Evolutionary conservation across 2,797 vertebrate genomes (phyloP), one percentile per base, ranked within the genome.

Genomic region (Dendrocincla tyrannina): DNA sequence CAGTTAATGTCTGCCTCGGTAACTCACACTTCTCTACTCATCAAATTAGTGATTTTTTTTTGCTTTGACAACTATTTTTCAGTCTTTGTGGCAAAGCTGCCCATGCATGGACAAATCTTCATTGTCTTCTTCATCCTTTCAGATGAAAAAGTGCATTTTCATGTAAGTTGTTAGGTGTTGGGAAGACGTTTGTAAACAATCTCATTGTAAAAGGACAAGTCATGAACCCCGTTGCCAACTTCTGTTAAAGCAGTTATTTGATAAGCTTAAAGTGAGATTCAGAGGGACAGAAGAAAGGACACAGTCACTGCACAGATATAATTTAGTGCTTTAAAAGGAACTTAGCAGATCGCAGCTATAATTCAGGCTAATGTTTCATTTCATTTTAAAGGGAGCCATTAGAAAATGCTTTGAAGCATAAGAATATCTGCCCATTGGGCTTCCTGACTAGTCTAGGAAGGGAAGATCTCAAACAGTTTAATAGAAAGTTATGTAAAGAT

Each of bases 401-500:
- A 95, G 58, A 88, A 91, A 94, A 95, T 47, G 22, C 77, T 94
- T 79, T 88, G 62, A 91, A 78, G 56, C 63, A 75, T 82, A 82
- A 90, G 93, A 92, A 93, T 74, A 60, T 92, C 94, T 95, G 33
- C 35, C 70, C 75, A 64, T 47, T 91, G 89, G 82, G 67, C 42
- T 91, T 88, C 70, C 44, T 66, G 1, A 39, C 76, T 62, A 60
- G 46, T 86, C 81, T 74, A 70, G 63, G 70, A 94, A 80, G 19
- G 23, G 28, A 91, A 83, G 41, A 73, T 88, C 69, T 94, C 72
- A 64, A 93, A 80, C 22, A 50, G 70, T 87, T 95, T 96, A 90
- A 95, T 70, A 93, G 79, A 90, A 93, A 92, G 76, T 96, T 92
- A 93, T 90, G 93, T 90, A 93, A 95, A 94, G 82, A 91, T 93